phyloP scores from a whole-genome alignment of 1,140 invertebrate genomes.

The Conus ventricosus region DNA sequence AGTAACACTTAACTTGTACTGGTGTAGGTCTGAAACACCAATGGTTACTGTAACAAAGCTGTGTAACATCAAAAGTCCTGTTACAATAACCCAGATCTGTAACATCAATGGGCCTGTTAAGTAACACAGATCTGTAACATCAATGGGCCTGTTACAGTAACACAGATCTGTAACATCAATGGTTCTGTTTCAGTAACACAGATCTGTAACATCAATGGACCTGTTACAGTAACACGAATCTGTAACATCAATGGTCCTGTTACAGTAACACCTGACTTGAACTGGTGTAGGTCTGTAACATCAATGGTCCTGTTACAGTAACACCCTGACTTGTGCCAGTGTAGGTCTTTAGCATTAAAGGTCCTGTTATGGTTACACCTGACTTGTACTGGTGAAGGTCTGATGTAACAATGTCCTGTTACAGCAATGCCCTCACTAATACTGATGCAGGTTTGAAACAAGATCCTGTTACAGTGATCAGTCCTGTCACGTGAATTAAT shows the following conservation, averaged over 20 bases:
- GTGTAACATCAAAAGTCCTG: background rate
- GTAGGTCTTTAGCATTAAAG: background rate
- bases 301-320: background rate
- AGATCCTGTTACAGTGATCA: too few relatives aligned
- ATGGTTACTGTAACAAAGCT: background rate
- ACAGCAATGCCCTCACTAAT: too few relatives aligned
- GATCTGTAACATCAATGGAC: too few relatives aligned
- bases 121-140: background rate
- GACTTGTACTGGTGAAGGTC: too few relatives aligned
- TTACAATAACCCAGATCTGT: background rate
- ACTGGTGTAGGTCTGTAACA: background rate
- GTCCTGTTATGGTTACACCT: too few relatives aligned
- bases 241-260: too few relatives aligned
- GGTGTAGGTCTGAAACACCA: conserved; percentile 54
- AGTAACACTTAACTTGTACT: conserved; percentile 43
- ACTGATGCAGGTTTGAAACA: too few relatives aligned
- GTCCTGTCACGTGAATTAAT: too few relatives aligned
- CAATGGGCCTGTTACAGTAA: too few relatives aligned
- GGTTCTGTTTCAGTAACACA: background rate
- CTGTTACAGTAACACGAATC: background rate
- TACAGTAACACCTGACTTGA: conserved; percentile 46
- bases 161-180: conserved; percentile 46
- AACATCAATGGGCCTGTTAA: background rate
- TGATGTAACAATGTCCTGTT: too few relatives aligned
- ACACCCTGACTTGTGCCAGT: conserved; percentile 50